Base-by-base conservation (phyloP, 2,888 invertebrate species). In the Chrysolina americana region DNA sequence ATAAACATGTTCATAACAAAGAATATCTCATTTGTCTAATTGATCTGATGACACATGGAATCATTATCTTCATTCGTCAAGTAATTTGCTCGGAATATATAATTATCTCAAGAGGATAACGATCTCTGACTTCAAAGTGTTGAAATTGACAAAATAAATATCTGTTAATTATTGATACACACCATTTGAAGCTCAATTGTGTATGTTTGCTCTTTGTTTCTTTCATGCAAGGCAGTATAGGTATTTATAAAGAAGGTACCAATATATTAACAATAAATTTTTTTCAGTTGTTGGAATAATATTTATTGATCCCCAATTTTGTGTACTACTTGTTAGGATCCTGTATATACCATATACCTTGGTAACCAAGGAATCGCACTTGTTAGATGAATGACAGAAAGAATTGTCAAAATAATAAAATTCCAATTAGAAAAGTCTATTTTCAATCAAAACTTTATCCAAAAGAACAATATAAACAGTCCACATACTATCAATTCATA, bases 101-200 rank as follows among this genome's bases (percentile, higher is more conserved):
- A 66, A 66, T 68, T 68, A 68, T 56, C 53, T 19, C 53, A 23
- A 8, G 36, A 19, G 19, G 53, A 53, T 68, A 68, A 68, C 68
- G 53, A 68, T 68, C 68, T 68, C 41, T 56, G 36, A 44, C 41
- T 68, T 19, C 41, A 21, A 53, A 68, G 68, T 53, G 41, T 68
- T 41, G 21, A 36, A 11, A 15, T 15, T 68, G 68, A 68, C 41
- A 41, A 56, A 53, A 36, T 56, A 68, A 68, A 28, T 19, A n/a
- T 1, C 41, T 19, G 19, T 41, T 17, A 41, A 50, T 59, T 59
- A 28, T 28, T 8, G 59, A 23, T n/a, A n/a, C 15, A 5, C 13
- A 28, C 15, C 59, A 28, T 59, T 59, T 21, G 21, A 10, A 28
- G 56, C 28, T 36, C 36, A 15, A 36, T 36, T 36, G 36, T 36